Evolutionary conservation across 1,140 invertebrate species (phyloP).

Genomic region (Drosophila littoralis): DNA sequence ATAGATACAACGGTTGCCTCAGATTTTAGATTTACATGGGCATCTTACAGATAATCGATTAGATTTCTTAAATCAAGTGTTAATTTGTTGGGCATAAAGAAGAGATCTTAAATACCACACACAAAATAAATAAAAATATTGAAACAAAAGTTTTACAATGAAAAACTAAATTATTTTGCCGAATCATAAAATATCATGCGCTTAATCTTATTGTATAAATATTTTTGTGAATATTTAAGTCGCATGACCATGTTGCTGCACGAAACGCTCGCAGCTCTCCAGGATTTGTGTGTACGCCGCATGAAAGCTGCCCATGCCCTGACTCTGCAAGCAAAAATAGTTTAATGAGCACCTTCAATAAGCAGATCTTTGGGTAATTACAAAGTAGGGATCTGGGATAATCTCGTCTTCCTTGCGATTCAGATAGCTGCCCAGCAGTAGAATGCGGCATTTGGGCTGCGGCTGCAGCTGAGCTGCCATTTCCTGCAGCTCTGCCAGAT

Average conservation of each 20-base stretch:
- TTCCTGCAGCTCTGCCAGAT: conserved; percentile 88
- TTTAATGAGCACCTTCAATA: neutral
- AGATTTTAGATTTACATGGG: too few relatives aligned
- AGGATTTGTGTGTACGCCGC: conserved; percentile 59
- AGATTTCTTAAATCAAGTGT: too few relatives aligned
- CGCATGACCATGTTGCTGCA: conserved; percentile 28
- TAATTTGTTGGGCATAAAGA: too few relatives aligned
- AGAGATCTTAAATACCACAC: too few relatives aligned
- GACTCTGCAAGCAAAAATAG: conserved; percentile 40
- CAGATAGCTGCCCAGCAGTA: conserved; percentile 92
- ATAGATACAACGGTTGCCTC: too few relatives aligned
- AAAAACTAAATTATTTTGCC: too few relatives aligned
- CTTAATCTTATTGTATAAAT: too few relatives aligned
- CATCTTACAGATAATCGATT: too few relatives aligned
- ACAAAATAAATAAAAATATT: too few relatives aligned
- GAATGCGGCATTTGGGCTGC: conserved; percentile 88
- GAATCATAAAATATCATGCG: too few relatives aligned
- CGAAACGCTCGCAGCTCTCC: conserved; percentile 69
- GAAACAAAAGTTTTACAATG: too few relatives aligned
- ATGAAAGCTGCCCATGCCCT: conserved; percentile 63
- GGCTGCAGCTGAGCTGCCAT: conserved; percentile 85
- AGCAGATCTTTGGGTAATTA: conserved; percentile 67
- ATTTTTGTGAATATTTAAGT: neutral
- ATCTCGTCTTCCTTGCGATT: conserved; percentile 89
- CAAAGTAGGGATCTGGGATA: conserved; percentile 95